A percentile compares a stretch with the other conserved stretches of the same genome.
Evolutionary conservation across 2,113 vertebrate genomes (phyloP).

Genomic region (Struthidea cinerea): DNA sequence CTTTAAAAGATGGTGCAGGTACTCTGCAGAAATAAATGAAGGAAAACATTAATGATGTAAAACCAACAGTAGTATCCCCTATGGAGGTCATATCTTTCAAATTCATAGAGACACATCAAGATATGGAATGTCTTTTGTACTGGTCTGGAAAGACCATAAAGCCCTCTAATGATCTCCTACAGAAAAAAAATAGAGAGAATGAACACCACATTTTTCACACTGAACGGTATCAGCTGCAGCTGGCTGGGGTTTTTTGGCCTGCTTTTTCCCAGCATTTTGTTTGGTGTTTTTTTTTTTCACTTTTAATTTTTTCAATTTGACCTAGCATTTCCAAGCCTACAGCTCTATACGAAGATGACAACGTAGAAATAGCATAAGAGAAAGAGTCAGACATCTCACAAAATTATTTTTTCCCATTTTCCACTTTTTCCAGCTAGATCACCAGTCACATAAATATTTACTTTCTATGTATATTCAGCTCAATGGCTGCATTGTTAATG

Average conservation of each 20-base stretch:
- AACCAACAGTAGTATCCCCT: conserved; percentile 36
- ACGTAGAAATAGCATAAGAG: neutral
- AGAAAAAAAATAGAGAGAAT: neutral
- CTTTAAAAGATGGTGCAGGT: conserved; percentile 47
- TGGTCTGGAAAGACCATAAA: conserved; percentile 30
- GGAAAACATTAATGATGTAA: conserved; percentile 39
- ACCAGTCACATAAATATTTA: neutral
- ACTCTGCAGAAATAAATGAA: conserved; percentile 59
- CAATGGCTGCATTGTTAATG: neutral
- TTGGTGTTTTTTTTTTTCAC: neutral
- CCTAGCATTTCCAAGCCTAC: neutral
- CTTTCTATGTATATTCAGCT: neutral
- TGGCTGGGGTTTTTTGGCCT: neutral
- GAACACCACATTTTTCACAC: neutral
- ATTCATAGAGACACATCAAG: conserved; percentile 27
- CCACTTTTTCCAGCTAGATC: neutral
- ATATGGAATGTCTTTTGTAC: conserved; percentile 16
- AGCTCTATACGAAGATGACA: neutral
- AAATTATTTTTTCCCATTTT: neutral
- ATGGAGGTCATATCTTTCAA: conserved; percentile 13
- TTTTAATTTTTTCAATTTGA: neutral
- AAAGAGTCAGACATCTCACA: neutral
- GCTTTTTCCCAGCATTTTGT: neutral
- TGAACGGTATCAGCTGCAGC: neutral
- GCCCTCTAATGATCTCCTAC: conserved; percentile 12